Conservation (phyloP, 2,888 invertebrate species). For the Drosophila nr. perissopoda region DNA sequence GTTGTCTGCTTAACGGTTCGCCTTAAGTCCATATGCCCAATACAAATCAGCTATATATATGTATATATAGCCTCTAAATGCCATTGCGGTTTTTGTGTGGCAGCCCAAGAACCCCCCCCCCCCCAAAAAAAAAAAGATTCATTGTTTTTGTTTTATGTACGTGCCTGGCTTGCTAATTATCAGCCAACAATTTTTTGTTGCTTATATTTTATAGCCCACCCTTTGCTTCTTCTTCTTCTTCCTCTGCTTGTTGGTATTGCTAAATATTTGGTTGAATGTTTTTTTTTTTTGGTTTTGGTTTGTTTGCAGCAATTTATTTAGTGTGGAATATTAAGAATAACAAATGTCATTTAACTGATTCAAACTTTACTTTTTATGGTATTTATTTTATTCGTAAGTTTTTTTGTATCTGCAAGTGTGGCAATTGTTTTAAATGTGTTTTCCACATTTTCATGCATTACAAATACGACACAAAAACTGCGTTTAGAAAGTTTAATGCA, state of each 20-base stretch:
- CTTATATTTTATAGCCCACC: neutral
- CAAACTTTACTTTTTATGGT: neutral
- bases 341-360: constrained; percentile 23
- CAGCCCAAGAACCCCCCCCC: constrained; percentile 39
- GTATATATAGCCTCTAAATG: constrained; percentile 58
- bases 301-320: constrained; percentile 14
- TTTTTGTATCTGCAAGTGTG: neutral
- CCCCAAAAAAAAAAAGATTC: constrained; percentile 23
- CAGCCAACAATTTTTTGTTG: constrained; percentile 17
- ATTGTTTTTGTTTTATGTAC: constrained; percentile 41
- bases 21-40: constrained; percentile 35
- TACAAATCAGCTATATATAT: constrained; percentile 44
- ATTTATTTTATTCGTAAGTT: neutral
- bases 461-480: neutral
- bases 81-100: constrained; percentile 40
- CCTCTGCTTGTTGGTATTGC: constrained; percentile 36
- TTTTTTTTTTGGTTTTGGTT: constrained; percentile 4
- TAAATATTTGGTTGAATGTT: constrained; percentile 20
- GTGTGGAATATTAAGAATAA: constrained; percentile 46
- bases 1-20: constrained; percentile 62
- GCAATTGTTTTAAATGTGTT: neutral
- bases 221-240: constrained; percentile 3
- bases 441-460: neutral
- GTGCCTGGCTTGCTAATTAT: constrained; percentile 47
- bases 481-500: neutral